Evolutionary conservation across 2,113 vertebrate species (phyloP).

Genomic region (Poeciliopsis retropinna): DNA sequence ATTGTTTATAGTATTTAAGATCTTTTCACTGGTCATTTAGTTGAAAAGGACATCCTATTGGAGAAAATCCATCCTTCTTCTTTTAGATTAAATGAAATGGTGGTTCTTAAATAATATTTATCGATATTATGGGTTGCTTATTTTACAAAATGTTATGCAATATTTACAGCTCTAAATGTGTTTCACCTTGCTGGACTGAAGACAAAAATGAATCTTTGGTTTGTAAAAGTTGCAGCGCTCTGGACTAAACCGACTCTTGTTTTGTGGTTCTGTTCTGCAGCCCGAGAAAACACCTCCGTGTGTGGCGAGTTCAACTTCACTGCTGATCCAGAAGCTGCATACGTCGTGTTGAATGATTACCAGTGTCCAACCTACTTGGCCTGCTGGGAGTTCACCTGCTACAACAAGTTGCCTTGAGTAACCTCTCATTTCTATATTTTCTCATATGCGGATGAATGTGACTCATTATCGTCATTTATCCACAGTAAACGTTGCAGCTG

Average conservation of each 20-base stretch:
- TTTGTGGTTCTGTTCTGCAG: slow-evolving; percentile 47
- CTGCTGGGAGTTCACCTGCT: slow-evolving; percentile 83
- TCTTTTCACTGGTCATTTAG: too few relatives aligned
- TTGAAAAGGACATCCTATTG: too few relatives aligned
- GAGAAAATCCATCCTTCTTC: too few relatives aligned
- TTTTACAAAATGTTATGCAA: too few relatives aligned
- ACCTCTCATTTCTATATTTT: slow-evolving; percentile 10
- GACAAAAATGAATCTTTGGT: too few relatives aligned
- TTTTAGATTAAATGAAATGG: too few relatives aligned
- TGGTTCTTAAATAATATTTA: too few relatives aligned
- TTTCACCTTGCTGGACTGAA: too few relatives aligned
- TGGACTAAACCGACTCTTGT: background rate
- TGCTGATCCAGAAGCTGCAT: slow-evolving; percentile 83
- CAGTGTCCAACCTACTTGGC: slow-evolving; percentile 80
- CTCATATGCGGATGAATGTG: background rate
- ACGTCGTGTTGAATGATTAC: slow-evolving; percentile 81
- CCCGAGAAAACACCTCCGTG: slow-evolving; percentile 78
- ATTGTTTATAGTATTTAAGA: too few relatives aligned
- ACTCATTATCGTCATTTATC: background rate
- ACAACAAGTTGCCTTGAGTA: slow-evolving; percentile 79
- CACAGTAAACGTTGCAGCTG: background rate
- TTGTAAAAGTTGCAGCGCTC: too few relatives aligned
- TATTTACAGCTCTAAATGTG: too few relatives aligned
- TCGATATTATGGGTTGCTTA: too few relatives aligned
- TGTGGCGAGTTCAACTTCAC: slow-evolving; percentile 83